Percentiles rank a stretch among this genome's conserved stretches.
Evolutionary conservation across 2,113 vertebrate genomes (phyloP).

Genomic region (Lophura nycthemera): DNA sequence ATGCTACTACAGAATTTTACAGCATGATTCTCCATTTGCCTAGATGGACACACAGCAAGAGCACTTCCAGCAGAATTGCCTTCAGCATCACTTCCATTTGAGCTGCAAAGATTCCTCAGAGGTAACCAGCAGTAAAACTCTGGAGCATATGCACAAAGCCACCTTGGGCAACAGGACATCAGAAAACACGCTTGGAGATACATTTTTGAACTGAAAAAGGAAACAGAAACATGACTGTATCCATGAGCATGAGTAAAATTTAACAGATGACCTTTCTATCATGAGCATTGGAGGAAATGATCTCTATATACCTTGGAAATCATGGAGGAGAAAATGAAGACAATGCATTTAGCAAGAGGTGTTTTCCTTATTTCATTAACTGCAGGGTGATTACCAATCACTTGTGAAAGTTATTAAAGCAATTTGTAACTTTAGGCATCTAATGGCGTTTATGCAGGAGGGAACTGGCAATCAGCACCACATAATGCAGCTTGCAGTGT

Average conservation of each 20-base stretch:
- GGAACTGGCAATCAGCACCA: constrained; percentile 20
- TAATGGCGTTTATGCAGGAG: constrained; percentile 25
- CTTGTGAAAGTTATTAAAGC: constrained; percentile 56
- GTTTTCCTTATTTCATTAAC: constrained; percentile 36
- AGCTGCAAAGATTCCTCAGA: background rate
- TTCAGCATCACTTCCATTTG: background rate
- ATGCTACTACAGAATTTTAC: background rate
- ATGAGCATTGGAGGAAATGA: background rate
- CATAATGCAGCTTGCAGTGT: constrained; percentile 8
- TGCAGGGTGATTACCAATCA: constrained; percentile 29
- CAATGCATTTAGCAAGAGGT: constrained; percentile 1
- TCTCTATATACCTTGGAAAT: background rate
- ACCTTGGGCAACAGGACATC: background rate
- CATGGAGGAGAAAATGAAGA: constrained; percentile 33
- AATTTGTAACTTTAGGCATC: constrained; percentile 46
- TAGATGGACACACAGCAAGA: background rate
- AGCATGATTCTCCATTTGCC: fast-evolving
- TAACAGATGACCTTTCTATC: background rate
- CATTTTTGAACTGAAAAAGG: background rate
- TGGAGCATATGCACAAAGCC: background rate
- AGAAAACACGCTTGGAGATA: background rate
- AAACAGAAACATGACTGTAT: background rate
- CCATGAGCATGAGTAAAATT: background rate
- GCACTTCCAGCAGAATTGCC: background rate
- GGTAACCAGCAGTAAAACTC: background rate